Evolutionary conservation across 2,113 vertebrate genomes (phyloP).

Genomic region (Benthochromis sp.): DNA sequence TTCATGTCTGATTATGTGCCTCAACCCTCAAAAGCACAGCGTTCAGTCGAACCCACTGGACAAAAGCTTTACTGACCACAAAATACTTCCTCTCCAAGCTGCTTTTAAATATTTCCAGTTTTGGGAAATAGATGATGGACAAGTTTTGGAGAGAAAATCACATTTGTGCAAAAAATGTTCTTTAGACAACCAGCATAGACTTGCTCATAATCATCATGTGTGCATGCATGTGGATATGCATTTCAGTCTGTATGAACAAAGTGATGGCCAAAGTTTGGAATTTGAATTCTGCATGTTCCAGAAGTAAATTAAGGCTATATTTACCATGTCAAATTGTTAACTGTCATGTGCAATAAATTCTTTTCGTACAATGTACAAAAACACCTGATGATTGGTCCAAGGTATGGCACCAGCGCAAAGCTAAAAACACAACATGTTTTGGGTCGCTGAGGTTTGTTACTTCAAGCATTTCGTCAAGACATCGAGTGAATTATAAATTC

Average conservation of each 20-base stretch:
- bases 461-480: background rate
- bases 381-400: background rate
- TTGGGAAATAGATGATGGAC: background rate
- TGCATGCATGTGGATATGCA: background rate
- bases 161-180: background rate
- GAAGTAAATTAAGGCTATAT: background rate
- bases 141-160: background rate
- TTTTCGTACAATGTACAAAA: rapidly evolving
- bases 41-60: background rate
- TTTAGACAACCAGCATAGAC: background rate
- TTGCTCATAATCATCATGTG: background rate
- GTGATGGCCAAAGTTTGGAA: background rate
- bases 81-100: background rate
- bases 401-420: background rate
- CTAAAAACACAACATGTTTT: background rate
- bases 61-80: background rate
- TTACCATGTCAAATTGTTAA: background rate
- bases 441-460: background rate
- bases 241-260: background rate
- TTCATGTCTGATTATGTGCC: background rate
- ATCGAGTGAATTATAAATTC: background rate
- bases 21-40: background rate
- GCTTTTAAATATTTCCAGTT: background rate
- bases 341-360: background rate
- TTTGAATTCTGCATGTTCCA: background rate